Evolutionary conservation across 37 sponge, comb jelly and placozoan genomes (phyloP).

Genomic region (Theonella swinhoei): DNA sequence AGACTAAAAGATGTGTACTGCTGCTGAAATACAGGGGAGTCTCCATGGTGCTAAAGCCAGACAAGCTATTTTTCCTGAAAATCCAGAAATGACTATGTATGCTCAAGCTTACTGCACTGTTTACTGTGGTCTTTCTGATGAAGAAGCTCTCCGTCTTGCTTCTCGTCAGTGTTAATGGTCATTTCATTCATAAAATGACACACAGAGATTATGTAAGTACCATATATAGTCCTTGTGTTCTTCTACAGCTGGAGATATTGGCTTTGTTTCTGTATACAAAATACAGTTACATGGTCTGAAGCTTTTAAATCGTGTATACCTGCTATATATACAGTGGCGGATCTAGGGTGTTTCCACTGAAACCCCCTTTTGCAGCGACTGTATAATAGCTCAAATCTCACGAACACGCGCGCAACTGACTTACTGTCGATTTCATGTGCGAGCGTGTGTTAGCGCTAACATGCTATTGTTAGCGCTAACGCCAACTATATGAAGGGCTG

Average conservation of each 20-base stretch:
- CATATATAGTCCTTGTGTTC: too few species aligned
- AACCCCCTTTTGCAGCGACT: too few species aligned
- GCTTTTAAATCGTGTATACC: not conserved
- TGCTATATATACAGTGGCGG: too few species aligned
- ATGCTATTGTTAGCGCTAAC: not conserved
- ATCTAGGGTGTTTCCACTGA: too few species aligned
- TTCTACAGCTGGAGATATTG: too few species aligned
- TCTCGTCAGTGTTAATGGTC: constrained; percentile 34
- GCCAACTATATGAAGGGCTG: not conserved
- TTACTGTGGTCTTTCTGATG: constrained; percentile 33
- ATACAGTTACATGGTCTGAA: too few species aligned
- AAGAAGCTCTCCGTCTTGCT: constrained; percentile 31
- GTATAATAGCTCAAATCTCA: too few species aligned
- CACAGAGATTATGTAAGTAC: constrained; percentile 43
- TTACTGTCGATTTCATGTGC: too few species aligned
- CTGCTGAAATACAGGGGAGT: constrained; percentile 52
- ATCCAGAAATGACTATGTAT: constrained; percentile 28
- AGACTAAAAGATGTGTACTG: constrained; percentile 33
- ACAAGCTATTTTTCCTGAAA: constrained; percentile 9
- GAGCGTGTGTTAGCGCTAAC: too few species aligned
- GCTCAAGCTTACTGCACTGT: constrained; percentile 11
- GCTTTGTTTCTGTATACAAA: too few species aligned
- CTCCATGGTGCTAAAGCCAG: constrained; percentile 32
- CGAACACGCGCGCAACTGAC: too few species aligned
- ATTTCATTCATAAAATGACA: constrained; percentile 33